Evolutionary conservation across 2,113 vertebrate species (phyloP).

Genomic region (Neomonachus schauinslandi): DNA sequence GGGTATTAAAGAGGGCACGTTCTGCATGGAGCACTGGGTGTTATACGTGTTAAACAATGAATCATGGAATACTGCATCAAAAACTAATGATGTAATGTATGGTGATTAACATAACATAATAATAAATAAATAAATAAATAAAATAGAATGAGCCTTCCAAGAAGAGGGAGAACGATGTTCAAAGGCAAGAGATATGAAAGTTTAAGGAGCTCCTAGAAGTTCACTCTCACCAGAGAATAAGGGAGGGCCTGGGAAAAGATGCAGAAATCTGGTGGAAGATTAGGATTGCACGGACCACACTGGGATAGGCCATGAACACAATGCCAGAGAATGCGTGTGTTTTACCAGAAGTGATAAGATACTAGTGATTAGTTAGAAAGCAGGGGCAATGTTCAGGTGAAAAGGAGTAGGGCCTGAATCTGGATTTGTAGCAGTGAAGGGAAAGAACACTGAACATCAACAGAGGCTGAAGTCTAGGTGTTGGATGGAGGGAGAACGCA

Average conservation of each 20-base stretch:
- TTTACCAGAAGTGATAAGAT: background rate
- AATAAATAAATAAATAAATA: background rate
- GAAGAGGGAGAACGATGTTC: background rate
- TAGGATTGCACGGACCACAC: background rate
- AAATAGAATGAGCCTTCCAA: background rate
- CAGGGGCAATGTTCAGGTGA: background rate
- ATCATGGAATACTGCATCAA: too few relatives aligned
- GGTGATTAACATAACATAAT: too few relatives aligned
- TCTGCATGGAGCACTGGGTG: too few relatives aligned
- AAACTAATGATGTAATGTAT: too few relatives aligned
- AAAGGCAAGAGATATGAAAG: background rate
- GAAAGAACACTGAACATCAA: background rate
- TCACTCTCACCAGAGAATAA: background rate
- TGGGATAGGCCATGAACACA: background rate
- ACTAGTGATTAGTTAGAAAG: background rate
- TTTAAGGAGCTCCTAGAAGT: background rate
- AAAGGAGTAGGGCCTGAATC: background rate
- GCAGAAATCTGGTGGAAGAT: background rate
- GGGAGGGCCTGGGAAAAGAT: background rate
- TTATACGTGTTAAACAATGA: too few relatives aligned
- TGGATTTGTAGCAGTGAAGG: background rate
- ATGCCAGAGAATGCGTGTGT: background rate
- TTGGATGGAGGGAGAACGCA: accelerated
- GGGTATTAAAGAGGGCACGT: too few relatives aligned
- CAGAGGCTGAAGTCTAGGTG: background rate